Evolutionary conservation across 2,888 invertebrate species (phyloP), one percentile per base, ranked within the genome.

Genomic region (Chaetoderma sp.): DNA sequence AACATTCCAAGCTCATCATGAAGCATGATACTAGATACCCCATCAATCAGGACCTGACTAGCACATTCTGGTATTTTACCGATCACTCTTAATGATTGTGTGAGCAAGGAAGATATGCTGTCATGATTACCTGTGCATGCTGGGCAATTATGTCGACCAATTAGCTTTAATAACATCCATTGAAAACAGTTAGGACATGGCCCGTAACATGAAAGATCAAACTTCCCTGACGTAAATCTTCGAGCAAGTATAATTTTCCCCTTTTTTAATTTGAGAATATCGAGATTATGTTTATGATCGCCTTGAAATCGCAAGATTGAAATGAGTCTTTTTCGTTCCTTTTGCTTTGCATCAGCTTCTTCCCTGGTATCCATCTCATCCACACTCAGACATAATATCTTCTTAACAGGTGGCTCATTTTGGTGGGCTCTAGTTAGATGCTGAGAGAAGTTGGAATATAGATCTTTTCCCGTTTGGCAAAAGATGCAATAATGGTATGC

Each of bases 211-310:
- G 55, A 30, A 18, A 4, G 13, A 4, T 32, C 33, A 32, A 55
- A 55, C 2, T n/a, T 32, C 2, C 4, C 23, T 25, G 50, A 23
- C n/a, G n/a, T 23, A 5, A 4, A n/a, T 30, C 55, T 27, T 23
- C 55, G 28, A 13, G n/a, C n/a, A 3, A 55, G 33, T 25, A 55
- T 30, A 30, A 55, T 55, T 55, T 55, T 33, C n/a, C 55, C 55
- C 33, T 5, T 55, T 32, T 32, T 32, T 16, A n/a, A 2, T 5
- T 55, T n/a, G 23, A n/a, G 18, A 4, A 55, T 33, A 5, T 55
- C n/a, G 28, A n/a, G 28, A n/a, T 55, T 55, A n/a, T 55, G 55
- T 3, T 30, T 30, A 55, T 55, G 10, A 36, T 30, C 32, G 32
- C 36, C 33, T 27, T 30, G 32, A 23, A 5, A 23, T 55, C 36